These are phyloP conservation scores for Pegoplata infirma DNA, from an alignment of 2,888 invertebrate genomes.

Conservation along the genomic window DNA sequence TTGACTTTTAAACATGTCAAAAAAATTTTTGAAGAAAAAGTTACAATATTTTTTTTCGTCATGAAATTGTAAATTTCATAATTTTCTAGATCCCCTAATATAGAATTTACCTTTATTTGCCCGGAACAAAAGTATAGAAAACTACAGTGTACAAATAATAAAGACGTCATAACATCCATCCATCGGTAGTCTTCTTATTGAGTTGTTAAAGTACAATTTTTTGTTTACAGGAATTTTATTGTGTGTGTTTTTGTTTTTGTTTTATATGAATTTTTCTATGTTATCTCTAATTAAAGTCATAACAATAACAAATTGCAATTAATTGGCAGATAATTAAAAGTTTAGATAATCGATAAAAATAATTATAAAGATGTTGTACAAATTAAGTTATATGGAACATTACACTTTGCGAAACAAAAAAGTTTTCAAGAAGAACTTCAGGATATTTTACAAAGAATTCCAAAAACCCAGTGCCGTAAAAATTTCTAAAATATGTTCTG, in stretches of 20 bases:
- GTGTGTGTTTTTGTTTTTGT: background rate
- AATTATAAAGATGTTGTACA: constrained; percentile 1
- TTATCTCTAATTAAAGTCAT: constrained; percentile 36
- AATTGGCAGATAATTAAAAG: constrained; percentile 53
- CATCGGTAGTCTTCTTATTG: background rate
- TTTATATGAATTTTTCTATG: no score
- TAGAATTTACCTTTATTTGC: background rate
- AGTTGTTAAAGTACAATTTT: background rate
- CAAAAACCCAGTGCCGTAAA: no score
- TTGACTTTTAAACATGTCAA: no score
- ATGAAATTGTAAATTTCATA: no score
- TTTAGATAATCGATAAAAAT: constrained; percentile 26
- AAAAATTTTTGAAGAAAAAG: no score
- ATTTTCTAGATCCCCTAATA: no score
- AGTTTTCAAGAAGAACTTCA: no score
- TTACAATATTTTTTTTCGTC: no score
- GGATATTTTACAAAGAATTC: no score
- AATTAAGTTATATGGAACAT: background rate
- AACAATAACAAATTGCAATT: constrained; percentile 20
- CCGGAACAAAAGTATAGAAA: background rate
- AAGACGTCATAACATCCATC: background rate
- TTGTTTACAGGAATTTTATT: background rate
- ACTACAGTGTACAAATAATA: background rate
- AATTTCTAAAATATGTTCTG: no score
- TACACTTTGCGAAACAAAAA: no score